These are phyloP conservation scores for Spilarctia lutea DNA, from an alignment of 2,888 invertebrate genomes.

Conservation along the genomic window DNA sequence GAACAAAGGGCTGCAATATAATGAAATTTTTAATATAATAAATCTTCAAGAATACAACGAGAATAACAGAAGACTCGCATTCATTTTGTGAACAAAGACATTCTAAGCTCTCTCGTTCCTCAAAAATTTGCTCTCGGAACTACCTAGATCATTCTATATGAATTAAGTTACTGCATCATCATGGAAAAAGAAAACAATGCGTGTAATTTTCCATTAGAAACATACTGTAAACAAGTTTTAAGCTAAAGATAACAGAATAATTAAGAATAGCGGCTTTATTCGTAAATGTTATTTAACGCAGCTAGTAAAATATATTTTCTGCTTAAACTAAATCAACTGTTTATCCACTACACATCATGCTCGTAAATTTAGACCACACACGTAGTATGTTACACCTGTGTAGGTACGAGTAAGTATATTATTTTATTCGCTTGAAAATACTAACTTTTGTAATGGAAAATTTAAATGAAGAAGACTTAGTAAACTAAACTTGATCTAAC, in stretches of 20 bases:
- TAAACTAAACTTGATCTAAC: background rate
- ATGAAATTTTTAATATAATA: conserved; percentile 5
- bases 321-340: background rate
- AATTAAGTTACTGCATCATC: background rate
- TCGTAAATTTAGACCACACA: background rate
- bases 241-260: background rate
- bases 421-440: too few relatives aligned
- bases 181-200: background rate
- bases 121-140: background rate
- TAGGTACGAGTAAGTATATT: background rate
- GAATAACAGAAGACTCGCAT: background rate
- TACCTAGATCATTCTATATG: background rate
- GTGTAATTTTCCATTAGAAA: background rate
- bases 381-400: background rate
- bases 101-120: background rate
- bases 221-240: background rate
- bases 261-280: background rate
- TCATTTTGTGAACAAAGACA: background rate
- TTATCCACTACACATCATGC: background rate
- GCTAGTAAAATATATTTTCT: background rate
- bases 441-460: background rate
- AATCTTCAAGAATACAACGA: background rate
- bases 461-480: background rate
- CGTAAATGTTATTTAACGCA: too few relatives aligned
- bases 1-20: background rate